These are phyloP conservation scores for Pseudochirops corinnae DNA, from an alignment of 2,797 vertebrate species.

Conservation along the genomic window DNA sequence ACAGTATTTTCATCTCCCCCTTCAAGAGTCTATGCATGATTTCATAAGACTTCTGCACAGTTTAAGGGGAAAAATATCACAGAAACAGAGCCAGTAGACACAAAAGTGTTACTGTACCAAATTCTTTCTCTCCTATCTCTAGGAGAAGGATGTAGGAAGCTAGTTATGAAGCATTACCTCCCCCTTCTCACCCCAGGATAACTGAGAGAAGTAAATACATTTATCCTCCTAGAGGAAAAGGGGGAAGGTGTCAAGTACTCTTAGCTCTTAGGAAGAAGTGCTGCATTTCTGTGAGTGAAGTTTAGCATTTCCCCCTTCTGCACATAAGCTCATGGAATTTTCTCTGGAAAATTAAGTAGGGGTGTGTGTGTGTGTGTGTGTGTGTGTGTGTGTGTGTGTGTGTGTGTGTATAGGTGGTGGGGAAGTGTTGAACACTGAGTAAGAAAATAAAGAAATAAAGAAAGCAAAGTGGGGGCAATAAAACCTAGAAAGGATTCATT, in stretches of 20 bases:
- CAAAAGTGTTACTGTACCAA: constrained; percentile 34
- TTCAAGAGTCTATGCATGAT: constrained; percentile 17
- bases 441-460: not conserved
- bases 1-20: not conserved
- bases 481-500: not conserved
- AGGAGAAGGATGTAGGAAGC: constrained; percentile 37
- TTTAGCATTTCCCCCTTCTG: not conserved
- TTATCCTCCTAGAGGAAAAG: constrained; percentile 19
- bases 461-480: not conserved
- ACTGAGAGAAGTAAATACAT: constrained; percentile 14
- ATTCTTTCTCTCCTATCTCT: constrained; percentile 40
- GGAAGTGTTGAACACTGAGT: not conserved
- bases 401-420: no score
- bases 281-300: not conserved
- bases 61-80: not conserved
- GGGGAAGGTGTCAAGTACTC: not conserved
- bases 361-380: not conserved
- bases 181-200: not conserved
- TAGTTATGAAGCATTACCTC: constrained; percentile 46
- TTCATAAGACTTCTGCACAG: constrained; percentile 21
- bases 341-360: not conserved
- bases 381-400: no score
- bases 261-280: not conserved
- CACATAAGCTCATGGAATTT: not conserved
- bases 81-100: constrained; percentile 31